Conservation (phyloP, 2,113 vertebrate genomes). For the Alligator mississippiensis region DNA sequence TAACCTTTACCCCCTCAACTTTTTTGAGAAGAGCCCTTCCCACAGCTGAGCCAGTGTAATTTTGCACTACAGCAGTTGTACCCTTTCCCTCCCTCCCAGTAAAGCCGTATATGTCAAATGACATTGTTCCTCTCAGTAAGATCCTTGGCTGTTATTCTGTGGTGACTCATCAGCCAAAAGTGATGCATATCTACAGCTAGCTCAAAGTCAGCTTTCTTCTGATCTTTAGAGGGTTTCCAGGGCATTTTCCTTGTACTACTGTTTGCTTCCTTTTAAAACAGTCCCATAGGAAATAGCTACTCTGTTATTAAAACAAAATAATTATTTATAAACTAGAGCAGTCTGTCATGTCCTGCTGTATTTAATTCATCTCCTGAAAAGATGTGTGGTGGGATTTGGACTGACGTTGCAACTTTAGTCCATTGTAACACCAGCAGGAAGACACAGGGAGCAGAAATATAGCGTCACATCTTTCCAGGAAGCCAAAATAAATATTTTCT, state of each 20-base stretch:
- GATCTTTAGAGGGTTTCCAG: not conserved
- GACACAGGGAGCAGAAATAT: not conserved
- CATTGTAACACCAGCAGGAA: not conserved
- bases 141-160: not conserved
- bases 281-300: not conserved
- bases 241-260: not conserved
- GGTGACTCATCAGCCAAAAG: not conserved
- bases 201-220: not conserved
- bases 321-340: not conserved
- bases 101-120: not conserved
- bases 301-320: not conserved
- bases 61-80: not conserved
- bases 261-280: not conserved
- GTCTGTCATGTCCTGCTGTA: not conserved
- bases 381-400: not conserved
- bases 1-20: not conserved
- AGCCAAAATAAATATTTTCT: not conserved
- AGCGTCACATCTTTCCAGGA: not conserved
- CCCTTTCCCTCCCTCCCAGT: not conserved
- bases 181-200: accelerated
- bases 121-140: not conserved
- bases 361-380: conserved; percentile 12
- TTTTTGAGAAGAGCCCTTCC: not conserved
- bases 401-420: not conserved
- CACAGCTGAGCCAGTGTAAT: not conserved